A percentile compares a stretch with the other conserved stretches of the same genome.
Conservation (phyloP, 2,888 invertebrate species). For the Sphaerophoria rueppellii region DNA sequence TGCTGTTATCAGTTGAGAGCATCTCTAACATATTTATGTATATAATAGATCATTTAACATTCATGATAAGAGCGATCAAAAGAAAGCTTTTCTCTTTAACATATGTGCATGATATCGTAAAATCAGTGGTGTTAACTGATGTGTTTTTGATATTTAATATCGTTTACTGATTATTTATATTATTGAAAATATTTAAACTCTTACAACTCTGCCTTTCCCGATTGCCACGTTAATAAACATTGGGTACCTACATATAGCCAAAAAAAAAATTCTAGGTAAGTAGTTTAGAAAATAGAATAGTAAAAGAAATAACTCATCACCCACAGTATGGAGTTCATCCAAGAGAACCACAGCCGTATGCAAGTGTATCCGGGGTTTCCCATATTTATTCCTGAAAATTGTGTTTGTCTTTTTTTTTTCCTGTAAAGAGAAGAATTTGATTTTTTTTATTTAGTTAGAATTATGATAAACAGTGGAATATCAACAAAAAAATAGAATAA, state of each 20-base stretch:
- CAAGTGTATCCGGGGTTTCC: conserved; percentile 89
- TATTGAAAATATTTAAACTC: no score
- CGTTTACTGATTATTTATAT: no score
- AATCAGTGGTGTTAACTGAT: no score
- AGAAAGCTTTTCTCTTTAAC: no score
- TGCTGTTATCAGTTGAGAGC: no score
- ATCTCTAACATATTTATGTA: no score
- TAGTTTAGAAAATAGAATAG: conserved; percentile 21
- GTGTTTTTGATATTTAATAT: no score
- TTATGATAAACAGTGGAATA: no score
- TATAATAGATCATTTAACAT: no score
- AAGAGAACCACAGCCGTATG: conserved; percentile 89
- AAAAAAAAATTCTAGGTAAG: conserved; percentile 52
- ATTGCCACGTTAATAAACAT: conserved; percentile 38
- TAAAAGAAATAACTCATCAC: conserved; percentile 83
- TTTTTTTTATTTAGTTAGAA: conserved; percentile 8
- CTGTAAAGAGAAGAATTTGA: conserved; percentile 43
- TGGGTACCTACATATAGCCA: conserved; percentile 31
- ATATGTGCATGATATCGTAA: no score
- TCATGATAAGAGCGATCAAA: no score
- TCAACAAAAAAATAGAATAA: background rate
- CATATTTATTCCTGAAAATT: conserved; percentile 81
- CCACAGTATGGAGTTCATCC: conserved; percentile 91
- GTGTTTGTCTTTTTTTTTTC: conserved; percentile 3
- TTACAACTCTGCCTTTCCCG: no score